These are phyloP conservation scores for Heteromurus nitidus DNA, from an alignment of 2,888 invertebrate genomes.

Conservation along the genomic window DNA sequence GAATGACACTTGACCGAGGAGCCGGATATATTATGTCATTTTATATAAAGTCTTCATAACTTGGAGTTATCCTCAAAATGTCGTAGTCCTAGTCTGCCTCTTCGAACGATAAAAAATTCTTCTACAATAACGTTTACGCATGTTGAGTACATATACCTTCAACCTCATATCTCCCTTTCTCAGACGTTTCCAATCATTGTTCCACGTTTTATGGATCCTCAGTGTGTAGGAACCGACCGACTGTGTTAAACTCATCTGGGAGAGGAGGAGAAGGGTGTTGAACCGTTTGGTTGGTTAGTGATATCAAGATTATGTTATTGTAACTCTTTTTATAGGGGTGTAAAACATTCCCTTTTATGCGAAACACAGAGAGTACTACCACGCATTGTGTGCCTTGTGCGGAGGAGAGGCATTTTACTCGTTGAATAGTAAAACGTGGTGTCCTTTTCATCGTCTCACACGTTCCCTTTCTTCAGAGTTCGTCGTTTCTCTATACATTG, in stretches of 20 bases:
- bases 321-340: conserved; percentile 52
- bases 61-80: conserved; percentile 7
- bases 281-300: conserved; percentile 26
- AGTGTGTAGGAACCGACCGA: not conserved
- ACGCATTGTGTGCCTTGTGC: conserved; percentile 8
- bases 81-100: not conserved
- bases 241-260: no score
- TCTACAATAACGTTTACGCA: no score
- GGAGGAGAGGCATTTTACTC: conserved; percentile 1
- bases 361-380: not conserved
- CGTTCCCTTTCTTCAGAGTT: conserved; percentile 31
- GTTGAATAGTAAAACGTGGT: conserved; percentile 12
- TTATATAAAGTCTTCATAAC: conserved; percentile 37
- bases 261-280: conserved; percentile 25
- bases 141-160: no score
- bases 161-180: conserved; percentile 35
- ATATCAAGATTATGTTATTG: conserved; percentile 40
- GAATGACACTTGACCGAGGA: conserved; percentile 45
- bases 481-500: conserved; percentile 34
- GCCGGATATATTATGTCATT: conserved; percentile 29
- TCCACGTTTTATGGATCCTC: conserved; percentile 20
- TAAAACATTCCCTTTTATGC: conserved; percentile 40
- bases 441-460: conserved; percentile 46
- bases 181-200: conserved; percentile 17
- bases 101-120: not conserved